phyloP scores from a whole-genome alignment of 2,888 invertebrate genomes.

The Catonia carolina region DNA sequence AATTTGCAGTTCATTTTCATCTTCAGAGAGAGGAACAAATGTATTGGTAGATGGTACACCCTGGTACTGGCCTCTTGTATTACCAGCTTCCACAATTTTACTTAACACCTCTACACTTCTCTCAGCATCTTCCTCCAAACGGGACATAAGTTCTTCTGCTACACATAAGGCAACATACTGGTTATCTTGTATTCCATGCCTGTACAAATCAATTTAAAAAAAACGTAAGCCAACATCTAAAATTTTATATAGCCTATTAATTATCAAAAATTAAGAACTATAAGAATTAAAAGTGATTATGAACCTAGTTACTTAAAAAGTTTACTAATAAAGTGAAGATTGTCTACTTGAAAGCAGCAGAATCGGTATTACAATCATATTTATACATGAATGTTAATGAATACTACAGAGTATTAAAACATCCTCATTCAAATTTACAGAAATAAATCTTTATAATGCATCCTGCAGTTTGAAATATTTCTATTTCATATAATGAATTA shows the following conservation, averaged over 20 bases:
- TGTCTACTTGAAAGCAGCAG: too few relatives aligned
- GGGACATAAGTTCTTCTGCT: constrained; percentile 42
- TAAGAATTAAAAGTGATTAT: neutral
- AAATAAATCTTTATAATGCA: too few relatives aligned
- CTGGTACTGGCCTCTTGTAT: constrained; percentile 38
- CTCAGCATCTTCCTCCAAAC: constrained; percentile 40
- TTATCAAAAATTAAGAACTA: neutral
- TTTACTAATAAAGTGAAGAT: too few relatives aligned
- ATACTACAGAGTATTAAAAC: too few relatives aligned
- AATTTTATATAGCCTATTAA: neutral
- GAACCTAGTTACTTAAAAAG: too few relatives aligned
- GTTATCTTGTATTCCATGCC: constrained; percentile 4
- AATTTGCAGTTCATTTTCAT: constrained; percentile 60
- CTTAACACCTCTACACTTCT: constrained; percentile 43
- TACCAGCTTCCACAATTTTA: constrained; percentile 36
- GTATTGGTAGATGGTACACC: constrained; percentile 30
- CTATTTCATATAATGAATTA: too few relatives aligned
- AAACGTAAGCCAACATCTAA: too few relatives aligned
- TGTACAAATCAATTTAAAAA: neutral
- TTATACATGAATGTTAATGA: too few relatives aligned
- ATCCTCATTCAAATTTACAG: too few relatives aligned
- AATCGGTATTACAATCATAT: too few relatives aligned
- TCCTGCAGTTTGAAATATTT: too few relatives aligned
- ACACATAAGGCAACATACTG: constrained; percentile 33
- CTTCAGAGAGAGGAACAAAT: constrained; percentile 32